Conservation (phyloP, 2,888 invertebrate species). For the Biston betularia region DNA sequence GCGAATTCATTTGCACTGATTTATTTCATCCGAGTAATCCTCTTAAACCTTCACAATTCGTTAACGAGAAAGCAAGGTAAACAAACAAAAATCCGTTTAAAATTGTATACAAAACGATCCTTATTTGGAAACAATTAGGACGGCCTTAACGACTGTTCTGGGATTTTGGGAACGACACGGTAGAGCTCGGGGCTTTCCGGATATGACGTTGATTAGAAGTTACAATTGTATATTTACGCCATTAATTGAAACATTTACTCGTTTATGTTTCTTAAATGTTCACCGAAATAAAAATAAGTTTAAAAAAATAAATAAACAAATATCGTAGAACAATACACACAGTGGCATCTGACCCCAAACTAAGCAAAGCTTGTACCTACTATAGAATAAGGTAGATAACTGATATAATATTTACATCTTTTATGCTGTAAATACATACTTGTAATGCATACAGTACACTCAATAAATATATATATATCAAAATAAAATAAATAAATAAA, state of each 20-base stretch:
- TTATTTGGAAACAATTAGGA: conserved; percentile 58
- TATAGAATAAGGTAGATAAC: too few relatives aligned
- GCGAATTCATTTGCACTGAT: conserved; percentile 48
- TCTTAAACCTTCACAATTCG: conserved; percentile 56
- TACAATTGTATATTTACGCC: background rate
- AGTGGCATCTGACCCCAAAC: too few relatives aligned
- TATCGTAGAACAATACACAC: too few relatives aligned
- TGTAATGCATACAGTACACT: too few relatives aligned
- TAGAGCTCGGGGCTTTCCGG: conserved; percentile 30
- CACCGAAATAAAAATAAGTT: too few relatives aligned
- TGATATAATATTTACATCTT: too few relatives aligned
- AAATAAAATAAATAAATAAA: too few relatives aligned
- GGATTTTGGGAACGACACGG: conserved; percentile 23
- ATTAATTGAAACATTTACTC: background rate
- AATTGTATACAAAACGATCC: conserved; percentile 46
- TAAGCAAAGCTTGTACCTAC: too few relatives aligned
- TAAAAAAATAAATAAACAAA: too few relatives aligned
- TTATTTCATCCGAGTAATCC: conserved; percentile 57
- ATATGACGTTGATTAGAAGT: conserved; percentile 45
- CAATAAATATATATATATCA: too few relatives aligned
- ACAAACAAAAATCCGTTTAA: conserved; percentile 58
- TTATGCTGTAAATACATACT: too few relatives aligned
- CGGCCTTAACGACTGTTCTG: conserved; percentile 47
- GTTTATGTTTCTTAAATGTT: too few relatives aligned
- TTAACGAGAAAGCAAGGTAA: conserved; percentile 54